phyloP scores from a whole-genome alignment of 1,140 invertebrate species.

The Hyposmocoma kahamanoa region DNA sequence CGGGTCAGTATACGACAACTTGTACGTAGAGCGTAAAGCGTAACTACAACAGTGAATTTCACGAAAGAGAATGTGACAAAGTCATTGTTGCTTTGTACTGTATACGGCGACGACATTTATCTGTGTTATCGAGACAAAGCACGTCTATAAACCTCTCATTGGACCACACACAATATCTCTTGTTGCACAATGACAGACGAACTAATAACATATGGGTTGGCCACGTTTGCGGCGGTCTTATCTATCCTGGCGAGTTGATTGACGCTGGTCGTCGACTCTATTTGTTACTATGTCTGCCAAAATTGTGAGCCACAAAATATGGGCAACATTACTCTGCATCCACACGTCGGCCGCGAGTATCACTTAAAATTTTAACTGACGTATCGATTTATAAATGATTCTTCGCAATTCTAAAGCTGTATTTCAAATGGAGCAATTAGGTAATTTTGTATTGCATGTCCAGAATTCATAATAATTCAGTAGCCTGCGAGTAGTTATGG shows the following conservation, averaged over 20 bases:
- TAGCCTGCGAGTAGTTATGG: background rate
- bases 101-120: conserved; percentile 65
- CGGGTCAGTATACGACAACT: background rate
- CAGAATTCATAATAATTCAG: conserved; percentile 2
- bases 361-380: background rate
- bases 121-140: conserved; percentile 68
- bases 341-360: background rate
- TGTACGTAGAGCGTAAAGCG: conserved; percentile 13
- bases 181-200: conserved; percentile 52
- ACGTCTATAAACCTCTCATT: conserved; percentile 59
- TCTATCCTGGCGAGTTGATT: conserved; percentile 43
- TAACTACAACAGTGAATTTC: conserved; percentile 48
- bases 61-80: conserved; percentile 51
- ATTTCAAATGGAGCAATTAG: conserved; percentile 2
- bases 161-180: conserved; percentile 70
- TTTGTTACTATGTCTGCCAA: conserved; percentile 24
- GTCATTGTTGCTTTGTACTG: conserved; percentile 55
- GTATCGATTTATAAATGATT: background rate
- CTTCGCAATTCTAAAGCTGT: background rate
- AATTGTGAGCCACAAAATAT: conserved; percentile 13
- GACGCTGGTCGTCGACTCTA: conserved; percentile 23
- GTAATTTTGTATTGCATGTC: conserved; percentile 10
- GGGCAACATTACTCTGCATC: conserved; percentile 7
- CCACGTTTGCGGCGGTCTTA: conserved; percentile 42
- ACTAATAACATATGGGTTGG: conserved; percentile 61